Base-by-base conservation (phyloP, 2,888 invertebrate species). In the Clistopyga incitator region DNA sequence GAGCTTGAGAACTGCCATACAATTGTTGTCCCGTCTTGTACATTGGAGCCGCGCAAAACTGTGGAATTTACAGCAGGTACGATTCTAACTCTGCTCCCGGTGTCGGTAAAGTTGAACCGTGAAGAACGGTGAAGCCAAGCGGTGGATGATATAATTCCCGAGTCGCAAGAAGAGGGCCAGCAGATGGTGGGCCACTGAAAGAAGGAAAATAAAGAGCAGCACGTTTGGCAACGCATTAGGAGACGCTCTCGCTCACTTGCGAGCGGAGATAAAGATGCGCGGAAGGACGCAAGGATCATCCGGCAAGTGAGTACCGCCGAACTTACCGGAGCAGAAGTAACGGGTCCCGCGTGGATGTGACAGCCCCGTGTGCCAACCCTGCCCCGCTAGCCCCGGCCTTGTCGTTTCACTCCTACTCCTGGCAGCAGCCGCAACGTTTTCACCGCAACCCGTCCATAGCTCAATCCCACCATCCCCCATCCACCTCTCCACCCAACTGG, bases 401-500 rank as follows among this genome's bases (percentile, higher is more conserved):
- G 78, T 82, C 78, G 75, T 75, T 64, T 68, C 75, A 50, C 52
- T 52, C 38, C 18, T 75, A 64, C 61, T 52, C 54, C 47, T 50
- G 42, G 70, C 18, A 42, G 93, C 94, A 93, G 93, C 93, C 93
- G 87, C 89, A 87, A 89, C 88, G 89, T 89, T 90, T 89, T 89
- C 89, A 90, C 90, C 91, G 89, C 90, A 91, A 88, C 89, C 90
- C 86, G 82, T 86, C 85, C 86, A 79, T 77, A 84, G 67, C 56
- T 54, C 80, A 25, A 67, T 65, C 70, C 52, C 67, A 25, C 75
- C 47, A 45, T 67, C 59, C 38, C 67, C 76, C 77, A 13, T 42
- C 25, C 38, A 20, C 47, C 84, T 92, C 92, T 92, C 82, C 76
- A 89, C 90, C 82, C 80, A 87, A 83, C 79, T 68, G 82, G 67